Evolutionary conservation across 2,113 vertebrate species (phyloP).

Genomic region (Orthochromis malagaraziensis): DNA sequence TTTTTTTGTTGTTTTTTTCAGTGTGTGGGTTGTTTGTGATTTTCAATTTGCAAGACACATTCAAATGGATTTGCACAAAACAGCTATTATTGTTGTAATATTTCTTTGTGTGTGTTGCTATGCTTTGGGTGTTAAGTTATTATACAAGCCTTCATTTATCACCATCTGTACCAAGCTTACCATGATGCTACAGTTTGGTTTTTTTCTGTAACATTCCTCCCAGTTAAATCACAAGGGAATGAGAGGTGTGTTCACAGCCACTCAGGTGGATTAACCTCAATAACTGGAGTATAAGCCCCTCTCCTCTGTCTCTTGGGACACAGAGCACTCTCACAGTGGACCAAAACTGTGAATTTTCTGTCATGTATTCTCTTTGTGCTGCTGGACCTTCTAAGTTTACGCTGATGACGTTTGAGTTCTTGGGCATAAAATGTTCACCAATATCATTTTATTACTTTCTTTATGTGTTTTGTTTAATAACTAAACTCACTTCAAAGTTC

Average conservation of each 20-base stretch:
- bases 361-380: neutral
- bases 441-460: neutral
- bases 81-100: neutral
- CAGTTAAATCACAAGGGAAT: neutral
- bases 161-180: neutral
- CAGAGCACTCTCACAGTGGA: neutral
- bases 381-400: neutral
- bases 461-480: neutral
- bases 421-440: neutral
- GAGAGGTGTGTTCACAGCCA: constrained; percentile 15
- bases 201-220: neutral
- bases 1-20: neutral
- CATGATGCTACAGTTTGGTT: neutral
- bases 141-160: neutral
- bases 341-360: neutral
- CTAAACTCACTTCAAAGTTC: neutral
- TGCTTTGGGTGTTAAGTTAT: neutral
- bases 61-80: neutral
- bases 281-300: constrained; percentile 14
- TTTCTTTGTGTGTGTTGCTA: neutral
- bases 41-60: neutral
- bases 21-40: neutral
- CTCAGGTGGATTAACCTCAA: constrained; percentile 38
- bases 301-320: neutral
- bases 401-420: neutral